Conservation (phyloP, 2,797 vertebrate species). For the Allenopithecus nigroviridis region DNA sequence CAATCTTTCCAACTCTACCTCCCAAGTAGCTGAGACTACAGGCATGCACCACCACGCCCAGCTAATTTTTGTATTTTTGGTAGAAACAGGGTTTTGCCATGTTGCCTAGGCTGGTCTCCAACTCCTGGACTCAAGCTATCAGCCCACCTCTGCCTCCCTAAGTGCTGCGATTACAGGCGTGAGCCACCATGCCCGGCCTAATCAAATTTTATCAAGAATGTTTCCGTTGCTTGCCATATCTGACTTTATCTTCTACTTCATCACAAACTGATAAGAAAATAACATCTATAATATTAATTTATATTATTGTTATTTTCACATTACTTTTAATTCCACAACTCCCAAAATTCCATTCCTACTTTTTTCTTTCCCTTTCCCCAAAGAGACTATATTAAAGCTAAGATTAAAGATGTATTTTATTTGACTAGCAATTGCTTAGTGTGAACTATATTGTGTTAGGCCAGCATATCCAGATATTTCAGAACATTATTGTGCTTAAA, state of each 20-base stretch:
- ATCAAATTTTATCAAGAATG: neutral
- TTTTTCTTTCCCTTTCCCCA: neutral
- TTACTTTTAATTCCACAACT: neutral
- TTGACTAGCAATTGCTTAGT: neutral
- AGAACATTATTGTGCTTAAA: neutral
- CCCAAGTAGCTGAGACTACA: neutral
- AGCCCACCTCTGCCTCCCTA: neutral
- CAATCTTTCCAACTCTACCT: neutral
- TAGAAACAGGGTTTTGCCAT: neutral
- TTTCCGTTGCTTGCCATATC: neutral
- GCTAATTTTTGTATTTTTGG: neutral
- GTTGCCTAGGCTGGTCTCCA: neutral
- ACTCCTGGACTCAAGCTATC: neutral
- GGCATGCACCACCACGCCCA: neutral
- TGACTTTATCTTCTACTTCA: neutral
- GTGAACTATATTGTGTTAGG: neutral
- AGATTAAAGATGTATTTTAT: neutral
- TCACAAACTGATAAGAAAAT: neutral
- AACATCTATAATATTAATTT: neutral
- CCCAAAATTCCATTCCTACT: neutral
- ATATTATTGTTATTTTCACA: slow-evolving; percentile 1
- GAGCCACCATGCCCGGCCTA: neutral
- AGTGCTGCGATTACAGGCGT: neutral
- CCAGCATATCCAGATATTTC: neutral
- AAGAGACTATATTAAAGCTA: neutral